These are phyloP conservation scores for Coilia nasus DNA, from an alignment of 2,797 vertebrate genomes.

Conservation along the genomic window DNA sequence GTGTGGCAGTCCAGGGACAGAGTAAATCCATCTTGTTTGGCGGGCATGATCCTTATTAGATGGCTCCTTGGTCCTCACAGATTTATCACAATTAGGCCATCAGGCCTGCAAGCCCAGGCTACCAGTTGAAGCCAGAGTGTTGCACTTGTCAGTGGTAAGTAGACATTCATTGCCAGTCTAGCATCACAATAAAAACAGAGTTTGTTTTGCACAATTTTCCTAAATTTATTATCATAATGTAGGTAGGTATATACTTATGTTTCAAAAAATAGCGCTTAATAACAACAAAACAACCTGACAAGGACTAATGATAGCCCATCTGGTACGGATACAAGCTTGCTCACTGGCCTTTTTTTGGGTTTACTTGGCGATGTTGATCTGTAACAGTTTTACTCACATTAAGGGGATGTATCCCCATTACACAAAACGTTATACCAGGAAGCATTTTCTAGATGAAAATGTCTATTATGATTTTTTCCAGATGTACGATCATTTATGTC, in stretches of 20 bases:
- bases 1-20: constrained; percentile 59
- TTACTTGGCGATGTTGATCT: no score
- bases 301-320: not conserved
- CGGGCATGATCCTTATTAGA: constrained; percentile 56
- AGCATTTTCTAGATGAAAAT: no score
- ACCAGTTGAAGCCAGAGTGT: not conserved
- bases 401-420: no score
- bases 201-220: no score
- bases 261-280: no score
- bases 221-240: no score
- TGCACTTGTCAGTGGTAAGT: not conserved
- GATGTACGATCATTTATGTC: not conserved
- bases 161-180: no score
- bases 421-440: no score
- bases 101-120: not conserved
- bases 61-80: constrained; percentile 46
- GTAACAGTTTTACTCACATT: no score
- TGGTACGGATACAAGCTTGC: not conserved
- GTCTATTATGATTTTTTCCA: not conserved
- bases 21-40: constrained; percentile 65
- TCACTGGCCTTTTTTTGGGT: no score
- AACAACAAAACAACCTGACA: not conserved
- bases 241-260: no score
- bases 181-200: no score
- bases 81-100: constrained; percentile 67